These are phyloP conservation scores for Acleris laterana DNA, from an alignment of 2,888 invertebrate genomes.

Conservation along the genomic window DNA sequence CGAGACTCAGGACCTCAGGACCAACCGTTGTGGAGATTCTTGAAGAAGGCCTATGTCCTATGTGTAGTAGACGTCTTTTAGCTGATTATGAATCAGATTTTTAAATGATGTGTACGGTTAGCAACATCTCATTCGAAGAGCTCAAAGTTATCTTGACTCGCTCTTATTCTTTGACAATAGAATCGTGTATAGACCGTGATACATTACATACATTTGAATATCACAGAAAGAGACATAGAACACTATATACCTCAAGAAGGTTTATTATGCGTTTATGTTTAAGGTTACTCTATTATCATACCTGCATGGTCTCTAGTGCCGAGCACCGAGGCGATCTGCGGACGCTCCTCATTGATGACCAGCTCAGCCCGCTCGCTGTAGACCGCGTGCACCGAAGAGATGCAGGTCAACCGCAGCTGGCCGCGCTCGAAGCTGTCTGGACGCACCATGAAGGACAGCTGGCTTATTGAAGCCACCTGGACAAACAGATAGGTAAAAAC, in stretches of 20 bases:
- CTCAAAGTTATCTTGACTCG: no score
- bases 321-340: conserved; percentile 89
- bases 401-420: conserved; percentile 86
- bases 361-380: conserved; percentile 86
- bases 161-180: no score
- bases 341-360: conserved; percentile 88
- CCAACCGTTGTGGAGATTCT: no score
- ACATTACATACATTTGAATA: no score
- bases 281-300: conserved; percentile 46
- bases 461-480: conserved; percentile 76
- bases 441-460: conserved; percentile 82
- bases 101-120: background rate
- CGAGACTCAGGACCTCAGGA: no score
- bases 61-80: no score
- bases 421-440: conserved; percentile 87
- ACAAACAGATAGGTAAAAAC: background rate
- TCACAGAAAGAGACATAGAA: no score
- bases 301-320: conserved; percentile 87
- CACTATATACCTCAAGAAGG: no score
- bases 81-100: no score
- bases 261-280: no score
- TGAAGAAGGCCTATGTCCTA: no score
- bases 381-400: conserved; percentile 87
- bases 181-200: no score
- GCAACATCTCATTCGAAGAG: background rate